These are phyloP conservation scores for Drosophila subpulchrella DNA, from an alignment of 1,140 invertebrate genomes.

Conservation along the genomic window DNA sequence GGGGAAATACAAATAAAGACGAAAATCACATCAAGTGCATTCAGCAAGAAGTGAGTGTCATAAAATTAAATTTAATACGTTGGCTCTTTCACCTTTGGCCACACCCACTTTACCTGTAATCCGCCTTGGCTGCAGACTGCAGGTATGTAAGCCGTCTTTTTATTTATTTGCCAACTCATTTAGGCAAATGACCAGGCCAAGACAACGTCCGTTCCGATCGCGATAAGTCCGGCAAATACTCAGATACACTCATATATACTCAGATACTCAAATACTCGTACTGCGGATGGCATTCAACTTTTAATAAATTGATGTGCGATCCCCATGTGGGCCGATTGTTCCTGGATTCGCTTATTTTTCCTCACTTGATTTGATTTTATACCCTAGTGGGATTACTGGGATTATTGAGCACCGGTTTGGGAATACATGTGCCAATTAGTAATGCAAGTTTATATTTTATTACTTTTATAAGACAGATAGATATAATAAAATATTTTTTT, in stretches of 20 bases:
- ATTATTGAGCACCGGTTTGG: background rate
- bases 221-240: slow-evolving; percentile 52
- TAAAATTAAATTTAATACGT: slow-evolving; percentile 78
- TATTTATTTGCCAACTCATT: slow-evolving; percentile 75
- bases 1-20: slow-evolving; percentile 4
- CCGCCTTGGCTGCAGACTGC: slow-evolving; percentile 16
- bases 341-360: slow-evolving; percentile 2
- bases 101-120: slow-evolving; percentile 63
- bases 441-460: background rate
- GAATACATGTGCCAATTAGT: background rate
- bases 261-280: background rate
- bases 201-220: slow-evolving; percentile 58
- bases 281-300: slow-evolving; percentile 69
- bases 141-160: slow-evolving; percentile 11
- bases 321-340: slow-evolving; percentile 22
- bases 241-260: background rate
- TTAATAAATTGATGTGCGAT: slow-evolving; percentile 65
- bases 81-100: slow-evolving; percentile 48
- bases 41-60: slow-evolving; percentile 32
- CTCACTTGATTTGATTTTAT: slow-evolving; percentile 26
- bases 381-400: slow-evolving; percentile 9
- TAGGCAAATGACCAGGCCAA: slow-evolving; percentile 75
- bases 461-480: background rate
- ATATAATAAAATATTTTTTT: too few relatives aligned
- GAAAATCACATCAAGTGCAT: slow-evolving; percentile 52